Conservation (phyloP, 2,113 vertebrate species). For the Cygnus buccinator region DNA sequence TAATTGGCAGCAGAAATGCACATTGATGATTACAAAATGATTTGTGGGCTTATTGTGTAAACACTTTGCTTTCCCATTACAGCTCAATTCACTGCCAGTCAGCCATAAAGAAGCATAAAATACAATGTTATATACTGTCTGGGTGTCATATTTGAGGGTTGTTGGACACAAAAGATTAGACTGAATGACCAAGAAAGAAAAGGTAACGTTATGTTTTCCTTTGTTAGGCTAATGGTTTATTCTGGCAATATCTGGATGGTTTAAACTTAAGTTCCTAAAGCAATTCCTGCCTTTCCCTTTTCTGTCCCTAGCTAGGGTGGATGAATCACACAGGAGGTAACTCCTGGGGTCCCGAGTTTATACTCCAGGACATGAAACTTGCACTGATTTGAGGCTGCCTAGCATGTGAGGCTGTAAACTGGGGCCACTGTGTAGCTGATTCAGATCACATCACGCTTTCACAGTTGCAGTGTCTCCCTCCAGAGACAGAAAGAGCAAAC, state of each 20-base stretch:
- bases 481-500: background rate
- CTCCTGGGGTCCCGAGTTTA: fast-evolving
- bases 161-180: background rate
- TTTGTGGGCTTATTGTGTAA: slow-evolving; percentile 16
- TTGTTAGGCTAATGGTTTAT: background rate
- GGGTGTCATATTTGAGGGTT: background rate
- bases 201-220: background rate
- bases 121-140: background rate
- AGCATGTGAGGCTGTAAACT: background rate
- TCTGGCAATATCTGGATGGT: background rate
- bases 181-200: background rate
- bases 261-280: background rate
- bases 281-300: background rate
- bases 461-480: background rate
- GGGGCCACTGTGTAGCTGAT: background rate
- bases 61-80: slow-evolving; percentile 22
- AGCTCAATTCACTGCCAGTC: background rate
- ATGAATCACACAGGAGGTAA: background rate
- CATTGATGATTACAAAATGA: slow-evolving; percentile 10
- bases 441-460: background rate
- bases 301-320: background rate
- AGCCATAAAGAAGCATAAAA: background rate
- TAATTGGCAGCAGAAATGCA: background rate
- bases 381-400: background rate
- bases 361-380: background rate